Percentiles rank a stretch among this genome's conserved stretches.
phyloP scores from a whole-genome alignment of 2,113 vertebrate genomes.

The Rhinopithecus roxellana region DNA sequence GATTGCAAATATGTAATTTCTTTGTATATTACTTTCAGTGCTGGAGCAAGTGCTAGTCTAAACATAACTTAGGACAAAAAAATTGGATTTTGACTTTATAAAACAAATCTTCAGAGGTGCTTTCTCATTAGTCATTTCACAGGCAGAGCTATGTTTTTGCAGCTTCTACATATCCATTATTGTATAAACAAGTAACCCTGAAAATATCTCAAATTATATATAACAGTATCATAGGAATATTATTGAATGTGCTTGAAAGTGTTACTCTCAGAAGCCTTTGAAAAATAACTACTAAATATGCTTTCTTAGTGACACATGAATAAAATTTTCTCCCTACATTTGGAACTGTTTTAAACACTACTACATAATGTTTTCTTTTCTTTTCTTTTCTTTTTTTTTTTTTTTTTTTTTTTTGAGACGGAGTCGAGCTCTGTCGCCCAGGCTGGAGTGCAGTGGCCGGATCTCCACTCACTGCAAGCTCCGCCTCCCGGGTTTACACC shows the following conservation, averaged over 20 bases:
- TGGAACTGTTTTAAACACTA: not conserved
- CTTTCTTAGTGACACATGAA: slow-evolving; percentile 31
- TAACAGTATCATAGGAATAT: not conserved
- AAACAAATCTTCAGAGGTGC: not conserved
- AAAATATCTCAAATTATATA: not conserved
- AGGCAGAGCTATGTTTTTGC: not conserved
- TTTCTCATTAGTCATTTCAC: not conserved
- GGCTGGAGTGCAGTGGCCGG: too few relatives aligned
- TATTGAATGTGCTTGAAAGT: not conserved
- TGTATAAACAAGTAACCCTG: not conserved
- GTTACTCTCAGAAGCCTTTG: not conserved
- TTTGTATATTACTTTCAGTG: slow-evolving; percentile 41
- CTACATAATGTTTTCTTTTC: not conserved
- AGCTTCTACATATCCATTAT: not conserved
- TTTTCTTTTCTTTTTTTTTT: rapidly evolving
- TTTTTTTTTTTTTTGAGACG: too few relatives aligned
- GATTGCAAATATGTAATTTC: slow-evolving; percentile 10
- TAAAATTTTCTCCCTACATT: not conserved
- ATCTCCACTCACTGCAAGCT: too few relatives aligned
- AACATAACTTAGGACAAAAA: not conserved
- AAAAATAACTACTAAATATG: slow-evolving; percentile 15
- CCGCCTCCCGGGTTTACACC: rapidly evolving
- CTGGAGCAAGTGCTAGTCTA: not conserved
- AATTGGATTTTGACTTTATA: not conserved
- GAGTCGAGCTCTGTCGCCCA: too few relatives aligned